Percentiles rank a stretch among this genome's conserved stretches.
Evolutionary conservation across 2,888 invertebrate species (phyloP).

Genomic region (Oegoconia quadripuncta): DNA sequence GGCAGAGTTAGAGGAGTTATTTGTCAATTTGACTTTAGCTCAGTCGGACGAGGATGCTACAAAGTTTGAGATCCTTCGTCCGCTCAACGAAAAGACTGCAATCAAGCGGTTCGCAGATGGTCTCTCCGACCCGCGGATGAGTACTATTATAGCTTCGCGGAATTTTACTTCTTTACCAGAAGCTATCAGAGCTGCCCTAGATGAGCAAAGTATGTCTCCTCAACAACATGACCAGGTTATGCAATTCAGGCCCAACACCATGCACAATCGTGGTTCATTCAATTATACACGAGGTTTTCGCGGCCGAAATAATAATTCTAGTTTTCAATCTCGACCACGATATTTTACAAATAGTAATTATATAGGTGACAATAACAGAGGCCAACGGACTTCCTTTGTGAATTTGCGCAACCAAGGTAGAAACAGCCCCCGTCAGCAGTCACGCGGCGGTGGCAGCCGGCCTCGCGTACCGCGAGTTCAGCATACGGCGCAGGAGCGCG

Average conservation of each 20-base stretch:
- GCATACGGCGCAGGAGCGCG: no score
- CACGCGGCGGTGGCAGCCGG: no score
- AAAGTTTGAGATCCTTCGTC: constrained; percentile 10
- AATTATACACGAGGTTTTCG: no score
- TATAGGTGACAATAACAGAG: no score
- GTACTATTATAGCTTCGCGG: neutral
- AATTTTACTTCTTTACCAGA: neutral
- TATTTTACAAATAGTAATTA: no score
- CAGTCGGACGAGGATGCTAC: constrained; percentile 12
- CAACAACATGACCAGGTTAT: no score
- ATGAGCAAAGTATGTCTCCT: constrained; percentile 13
- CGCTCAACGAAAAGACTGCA: constrained; percentile 14
- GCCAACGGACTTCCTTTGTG: neutral
- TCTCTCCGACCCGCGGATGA: neutral
- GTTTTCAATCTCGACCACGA: no score
- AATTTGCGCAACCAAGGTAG: neutral
- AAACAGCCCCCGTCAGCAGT: no score
- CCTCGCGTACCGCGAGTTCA: no score
- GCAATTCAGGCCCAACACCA: no score
- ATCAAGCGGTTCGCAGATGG: neutral
- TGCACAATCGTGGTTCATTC: no score
- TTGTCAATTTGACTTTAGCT: constrained; percentile 14
- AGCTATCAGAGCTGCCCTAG: neutral
- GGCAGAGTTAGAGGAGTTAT: constrained; percentile 11
- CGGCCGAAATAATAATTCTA: no score